These are phyloP conservation scores for Indicator indicator DNA, from an alignment of 2,113 vertebrate genomes.

Conservation along the genomic window DNA sequence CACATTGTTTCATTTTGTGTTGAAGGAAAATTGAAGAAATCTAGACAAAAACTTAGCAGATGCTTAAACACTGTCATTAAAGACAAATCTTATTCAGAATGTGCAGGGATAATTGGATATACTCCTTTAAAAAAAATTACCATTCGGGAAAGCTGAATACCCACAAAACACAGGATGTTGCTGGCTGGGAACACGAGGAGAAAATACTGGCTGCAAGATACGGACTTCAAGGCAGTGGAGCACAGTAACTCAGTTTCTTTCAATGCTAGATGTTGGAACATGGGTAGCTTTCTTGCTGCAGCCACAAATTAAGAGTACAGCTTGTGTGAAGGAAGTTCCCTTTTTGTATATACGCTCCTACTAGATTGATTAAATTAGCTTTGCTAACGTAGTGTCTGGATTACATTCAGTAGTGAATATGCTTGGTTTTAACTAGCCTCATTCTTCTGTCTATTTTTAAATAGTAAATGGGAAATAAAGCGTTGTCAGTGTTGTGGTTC, in stretches of 20 bases:
- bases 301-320: background rate
- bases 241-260: background rate
- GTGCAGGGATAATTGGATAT: background rate
- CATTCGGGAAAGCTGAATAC: background rate
- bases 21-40: background rate
- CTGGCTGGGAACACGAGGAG: background rate
- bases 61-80: background rate
- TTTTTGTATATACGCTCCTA: background rate
- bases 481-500: slow-evolving; percentile 92
- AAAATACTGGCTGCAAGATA: background rate
- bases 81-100: background rate
- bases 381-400: background rate
- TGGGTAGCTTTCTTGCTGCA: background rate
- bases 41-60: background rate
- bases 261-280: background rate
- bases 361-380: background rate
- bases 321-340: background rate
- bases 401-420: background rate
- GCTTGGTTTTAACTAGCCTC: background rate
- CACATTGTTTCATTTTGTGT: background rate
- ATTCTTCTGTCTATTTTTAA: background rate
- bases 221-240: background rate
- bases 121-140: background rate
- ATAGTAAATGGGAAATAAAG: slow-evolving; percentile 89
- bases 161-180: background rate